phyloP scores from a whole-genome alignment of 2,888 invertebrate genomes.

The Limulus polyphemus region DNA sequence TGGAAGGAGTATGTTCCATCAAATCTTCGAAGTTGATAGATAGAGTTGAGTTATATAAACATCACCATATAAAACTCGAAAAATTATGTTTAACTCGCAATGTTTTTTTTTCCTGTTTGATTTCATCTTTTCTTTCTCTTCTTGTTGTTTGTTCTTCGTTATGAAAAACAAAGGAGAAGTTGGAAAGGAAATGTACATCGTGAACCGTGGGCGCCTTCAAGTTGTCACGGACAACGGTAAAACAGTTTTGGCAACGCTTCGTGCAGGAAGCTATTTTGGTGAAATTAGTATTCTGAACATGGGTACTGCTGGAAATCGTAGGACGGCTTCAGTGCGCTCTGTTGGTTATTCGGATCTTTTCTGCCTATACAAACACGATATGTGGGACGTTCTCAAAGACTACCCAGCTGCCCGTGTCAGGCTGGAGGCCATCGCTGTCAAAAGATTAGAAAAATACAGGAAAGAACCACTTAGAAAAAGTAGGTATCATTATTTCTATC shows the following conservation, averaged over 20 bases:
- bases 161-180: slow-evolving; percentile 63
- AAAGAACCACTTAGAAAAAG: slow-evolving; percentile 86
- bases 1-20: too few species aligned
- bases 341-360: slow-evolving; percentile 98
- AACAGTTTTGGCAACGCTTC: slow-evolving; percentile 89
- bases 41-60: too few species aligned
- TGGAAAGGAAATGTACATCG: slow-evolving; percentile 99
- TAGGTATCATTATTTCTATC: slow-evolving; percentile 34
- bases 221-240: slow-evolving; percentile 91
- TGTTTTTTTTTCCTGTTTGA: too few species aligned
- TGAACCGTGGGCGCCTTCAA: slow-evolving; percentile 86
- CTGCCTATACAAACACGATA: slow-evolving; percentile 92
- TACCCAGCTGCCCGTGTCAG: slow-evolving; percentile 49
- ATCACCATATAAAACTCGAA: too few species aligned
- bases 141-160: not conserved
- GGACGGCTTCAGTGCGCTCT: slow-evolving; percentile 94
- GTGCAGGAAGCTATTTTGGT: slow-evolving; percentile 98
- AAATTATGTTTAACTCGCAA: too few species aligned
- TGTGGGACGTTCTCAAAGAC: slow-evolving; percentile 97
- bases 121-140: too few species aligned
- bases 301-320: slow-evolving; percentile 97
- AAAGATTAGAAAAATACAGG: slow-evolving; percentile 93
- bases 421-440: slow-evolving; percentile 92
- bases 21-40: too few species aligned
- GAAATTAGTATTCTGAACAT: slow-evolving; percentile 99